These are phyloP conservation scores for Leucophenga varia DNA, from an alignment of 1,140 invertebrate genomes.

Conservation along the genomic window DNA sequence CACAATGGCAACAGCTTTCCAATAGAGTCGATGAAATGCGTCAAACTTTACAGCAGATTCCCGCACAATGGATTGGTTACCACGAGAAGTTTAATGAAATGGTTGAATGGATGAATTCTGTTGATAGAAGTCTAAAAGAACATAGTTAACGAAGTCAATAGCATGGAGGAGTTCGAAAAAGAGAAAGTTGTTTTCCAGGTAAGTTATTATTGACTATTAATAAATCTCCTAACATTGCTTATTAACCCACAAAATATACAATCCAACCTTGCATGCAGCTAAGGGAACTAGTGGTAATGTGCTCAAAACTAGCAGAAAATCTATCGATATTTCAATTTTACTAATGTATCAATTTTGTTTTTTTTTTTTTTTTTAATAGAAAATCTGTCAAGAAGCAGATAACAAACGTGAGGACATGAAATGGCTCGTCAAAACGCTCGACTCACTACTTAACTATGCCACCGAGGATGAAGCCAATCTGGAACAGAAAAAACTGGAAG, in stretches of 20 bases:
- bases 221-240: conserved; percentile 15
- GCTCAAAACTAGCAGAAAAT: conserved; percentile 9
- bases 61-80: conserved; percentile 87
- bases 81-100: conserved; percentile 80
- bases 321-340: neutral
- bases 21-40: conserved; percentile 71
- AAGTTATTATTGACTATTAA: conserved; percentile 31
- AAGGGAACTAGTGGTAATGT: conserved; percentile 63
- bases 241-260: no score
- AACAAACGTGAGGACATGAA: conserved; percentile 89
- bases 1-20: conserved; percentile 73
- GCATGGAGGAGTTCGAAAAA: conserved; percentile 84
- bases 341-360: neutral
- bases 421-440: conserved; percentile 88
- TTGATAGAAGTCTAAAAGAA: conserved; percentile 80
- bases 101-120: conserved; percentile 86
- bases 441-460: conserved; percentile 80
- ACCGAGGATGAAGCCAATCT: conserved; percentile 73
- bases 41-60: conserved; percentile 80
- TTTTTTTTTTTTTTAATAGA: conserved; percentile 59
- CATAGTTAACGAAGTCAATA: conserved; percentile 80
- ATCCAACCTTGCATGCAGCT: conserved; percentile 54
- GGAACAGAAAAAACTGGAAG: conserved; percentile 81
- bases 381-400: conserved; percentile 86
- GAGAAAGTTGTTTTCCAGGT: conserved; percentile 89